phyloP scores from a whole-genome alignment of 2,797 vertebrate species.

The Thalassophryne amazonica region DNA sequence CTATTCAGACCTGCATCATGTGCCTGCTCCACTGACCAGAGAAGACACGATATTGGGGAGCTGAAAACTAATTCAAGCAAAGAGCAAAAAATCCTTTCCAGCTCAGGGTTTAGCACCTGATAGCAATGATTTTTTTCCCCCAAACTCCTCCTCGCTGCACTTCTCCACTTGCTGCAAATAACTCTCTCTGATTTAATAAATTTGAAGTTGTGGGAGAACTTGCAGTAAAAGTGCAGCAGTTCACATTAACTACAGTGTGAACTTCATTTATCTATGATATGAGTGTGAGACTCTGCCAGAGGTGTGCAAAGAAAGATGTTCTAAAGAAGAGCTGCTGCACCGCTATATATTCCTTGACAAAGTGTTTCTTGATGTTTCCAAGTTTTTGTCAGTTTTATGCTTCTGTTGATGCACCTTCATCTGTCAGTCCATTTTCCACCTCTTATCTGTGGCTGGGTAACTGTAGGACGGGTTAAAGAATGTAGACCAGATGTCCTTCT shows the following conservation, averaged over 20 bases:
- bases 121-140: slow-evolving; percentile 42
- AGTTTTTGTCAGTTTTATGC: slow-evolving; percentile 3
- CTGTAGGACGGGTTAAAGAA: no score
- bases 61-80: slow-evolving; percentile 54
- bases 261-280: slow-evolving; percentile 37
- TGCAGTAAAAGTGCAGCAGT: slow-evolving; percentile 14
- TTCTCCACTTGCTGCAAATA: slow-evolving; percentile 32
- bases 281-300: slow-evolving; percentile 21
- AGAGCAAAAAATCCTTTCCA: slow-evolving; percentile 58
- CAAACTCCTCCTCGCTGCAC: slow-evolving; percentile 13
- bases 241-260: slow-evolving; percentile 28
- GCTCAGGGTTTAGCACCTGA: slow-evolving; percentile 43
- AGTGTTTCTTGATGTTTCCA: slow-evolving; percentile 11
- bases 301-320: slow-evolving; percentile 42
- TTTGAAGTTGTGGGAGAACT: slow-evolving; percentile 28
- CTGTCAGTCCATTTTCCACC: no score
- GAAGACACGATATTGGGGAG: slow-evolving; percentile 48
- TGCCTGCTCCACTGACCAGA: slow-evolving; percentile 54
- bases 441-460: no score
- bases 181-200: slow-evolving; percentile 39
- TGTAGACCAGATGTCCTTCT: no score
- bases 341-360: slow-evolving; percentile 6
- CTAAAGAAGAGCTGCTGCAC: slow-evolving; percentile 35
- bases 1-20: slow-evolving; percentile 42
- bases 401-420: neutral